Evolutionary conservation across 2,888 invertebrate genomes (phyloP).

Genomic region (Carabus problematicus): DNA sequence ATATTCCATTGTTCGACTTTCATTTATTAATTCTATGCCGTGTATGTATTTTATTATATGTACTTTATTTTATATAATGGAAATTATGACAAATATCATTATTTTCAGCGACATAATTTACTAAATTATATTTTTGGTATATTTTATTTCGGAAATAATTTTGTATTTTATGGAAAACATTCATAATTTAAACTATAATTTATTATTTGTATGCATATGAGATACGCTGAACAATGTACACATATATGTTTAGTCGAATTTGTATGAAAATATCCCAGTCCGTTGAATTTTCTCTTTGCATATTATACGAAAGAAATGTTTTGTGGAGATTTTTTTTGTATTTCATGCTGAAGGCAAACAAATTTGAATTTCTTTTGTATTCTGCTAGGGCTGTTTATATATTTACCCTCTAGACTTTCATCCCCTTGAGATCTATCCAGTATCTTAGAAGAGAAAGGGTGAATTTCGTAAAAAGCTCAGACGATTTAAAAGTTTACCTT

Average conservation of each 20-base stretch:
- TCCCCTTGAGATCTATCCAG: slow-evolving; percentile 4
- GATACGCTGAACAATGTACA: too few relatives aligned
- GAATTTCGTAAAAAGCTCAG: slow-evolving; percentile 23
- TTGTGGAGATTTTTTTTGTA: slow-evolving; percentile 16
- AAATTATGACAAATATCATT: too few relatives aligned
- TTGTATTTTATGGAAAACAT: too few relatives aligned
- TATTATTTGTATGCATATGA: neutral
- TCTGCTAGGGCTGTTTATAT: slow-evolving; percentile 21
- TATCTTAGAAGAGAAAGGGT: slow-evolving; percentile 27
- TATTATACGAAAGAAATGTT: slow-evolving; percentile 7
- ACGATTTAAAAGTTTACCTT: slow-evolving; percentile 30
- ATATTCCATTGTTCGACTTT: too few relatives aligned
- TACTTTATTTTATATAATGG: too few relatives aligned
- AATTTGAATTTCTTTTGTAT: slow-evolving; percentile 12
- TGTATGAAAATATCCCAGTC: slow-evolving; percentile 1
- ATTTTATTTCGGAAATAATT: too few relatives aligned
- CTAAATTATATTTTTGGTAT: too few relatives aligned
- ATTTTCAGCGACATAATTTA: too few relatives aligned
- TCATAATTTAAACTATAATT: neutral
- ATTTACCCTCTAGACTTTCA: slow-evolving; percentile 13
- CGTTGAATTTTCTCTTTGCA: neutral
- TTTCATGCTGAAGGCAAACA: slow-evolving; percentile 13
- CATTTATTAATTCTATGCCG: too few relatives aligned
- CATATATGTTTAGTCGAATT: neutral
- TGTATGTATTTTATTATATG: too few relatives aligned